A percentile compares a stretch with the other conserved stretches of the same genome.
These are phyloP conservation scores for Meliscaeva auricollis DNA, from an alignment of 2,888 invertebrate genomes.

Conservation along the genomic window DNA sequence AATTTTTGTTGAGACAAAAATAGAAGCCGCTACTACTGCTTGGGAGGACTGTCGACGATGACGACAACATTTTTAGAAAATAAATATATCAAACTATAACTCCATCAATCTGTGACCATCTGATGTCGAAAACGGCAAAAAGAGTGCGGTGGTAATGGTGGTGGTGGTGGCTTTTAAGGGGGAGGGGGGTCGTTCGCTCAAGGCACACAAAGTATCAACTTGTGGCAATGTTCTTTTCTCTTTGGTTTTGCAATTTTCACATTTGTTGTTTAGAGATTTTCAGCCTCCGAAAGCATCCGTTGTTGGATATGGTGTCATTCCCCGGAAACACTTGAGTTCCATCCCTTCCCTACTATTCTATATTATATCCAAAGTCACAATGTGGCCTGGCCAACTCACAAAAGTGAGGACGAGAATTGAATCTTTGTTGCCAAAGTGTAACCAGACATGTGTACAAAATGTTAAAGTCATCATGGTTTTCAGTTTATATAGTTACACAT, in stretches of 20 bases:
- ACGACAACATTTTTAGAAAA: slow-evolving; percentile 10
- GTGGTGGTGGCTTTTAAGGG: background rate
- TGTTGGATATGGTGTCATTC: slow-evolving; percentile 42
- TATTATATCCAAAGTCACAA: background rate
- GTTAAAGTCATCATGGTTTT: slow-evolving; percentile 72
- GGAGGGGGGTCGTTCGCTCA: background rate
- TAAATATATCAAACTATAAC: slow-evolving; percentile 12
- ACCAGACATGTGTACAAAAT: slow-evolving; percentile 74
- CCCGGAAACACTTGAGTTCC: slow-evolving; percentile 48
- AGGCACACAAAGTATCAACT: slow-evolving; percentile 23
- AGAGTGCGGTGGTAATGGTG: background rate
- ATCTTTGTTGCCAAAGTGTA: slow-evolving; percentile 75
- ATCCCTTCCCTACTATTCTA: background rate
- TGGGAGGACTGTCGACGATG: background rate
- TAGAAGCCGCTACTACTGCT: background rate
- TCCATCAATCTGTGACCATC: slow-evolving; percentile 58
- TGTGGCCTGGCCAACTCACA: slow-evolving; percentile 29
- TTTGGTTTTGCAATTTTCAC: slow-evolving; percentile 66
- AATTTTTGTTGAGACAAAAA: slow-evolving; percentile 41
- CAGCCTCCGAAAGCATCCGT: slow-evolving; percentile 56
- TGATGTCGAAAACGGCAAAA: slow-evolving; percentile 1
- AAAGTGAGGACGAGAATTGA: slow-evolving; percentile 39
- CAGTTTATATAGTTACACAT: slow-evolving; percentile 28
- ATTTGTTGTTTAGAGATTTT: slow-evolving; percentile 73
- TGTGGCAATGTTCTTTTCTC: slow-evolving; percentile 57